phyloP scores from a whole-genome alignment of 2,797 vertebrate species.

The Enteromius fasciolatus region DNA sequence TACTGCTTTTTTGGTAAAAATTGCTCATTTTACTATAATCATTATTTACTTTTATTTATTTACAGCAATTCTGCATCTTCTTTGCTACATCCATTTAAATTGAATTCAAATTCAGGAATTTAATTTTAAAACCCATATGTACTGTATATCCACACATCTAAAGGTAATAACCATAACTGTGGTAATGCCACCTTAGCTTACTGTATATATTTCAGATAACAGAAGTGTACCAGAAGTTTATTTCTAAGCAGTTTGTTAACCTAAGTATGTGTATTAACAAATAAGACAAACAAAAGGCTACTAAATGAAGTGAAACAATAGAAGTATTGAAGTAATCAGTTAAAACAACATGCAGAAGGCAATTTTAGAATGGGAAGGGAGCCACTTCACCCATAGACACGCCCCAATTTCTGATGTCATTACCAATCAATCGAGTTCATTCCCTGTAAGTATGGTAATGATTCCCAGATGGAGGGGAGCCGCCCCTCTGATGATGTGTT shows the following conservation, averaged over 20 bases:
- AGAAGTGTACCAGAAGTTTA: background rate
- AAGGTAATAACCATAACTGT: background rate
- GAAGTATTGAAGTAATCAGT: background rate
- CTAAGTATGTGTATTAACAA: background rate
- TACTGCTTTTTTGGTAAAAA: background rate
- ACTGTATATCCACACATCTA: background rate
- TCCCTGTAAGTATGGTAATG: background rate
- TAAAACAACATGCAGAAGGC: background rate
- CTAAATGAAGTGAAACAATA: too few relatives aligned
- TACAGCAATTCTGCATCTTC: background rate
- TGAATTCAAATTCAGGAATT: background rate
- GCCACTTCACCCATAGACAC: background rate
- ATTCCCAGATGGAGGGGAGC: background rate
- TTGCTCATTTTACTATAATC: background rate
- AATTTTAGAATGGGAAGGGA: background rate
- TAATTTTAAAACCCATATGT: background rate
- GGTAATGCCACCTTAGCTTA: background rate
- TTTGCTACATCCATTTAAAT: background rate
- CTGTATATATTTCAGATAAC: background rate
- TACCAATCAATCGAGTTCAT: background rate
- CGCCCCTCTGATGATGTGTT: slow-evolving; percentile 22
- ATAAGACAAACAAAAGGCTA: too few relatives aligned
- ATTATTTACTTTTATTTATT: too few relatives aligned
- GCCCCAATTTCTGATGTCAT: slow-evolving; percentile 3
- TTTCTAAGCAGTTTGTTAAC: background rate